Conservation (phyloP, 2,113 vertebrate species). For the Cheilinus undulatus region DNA sequence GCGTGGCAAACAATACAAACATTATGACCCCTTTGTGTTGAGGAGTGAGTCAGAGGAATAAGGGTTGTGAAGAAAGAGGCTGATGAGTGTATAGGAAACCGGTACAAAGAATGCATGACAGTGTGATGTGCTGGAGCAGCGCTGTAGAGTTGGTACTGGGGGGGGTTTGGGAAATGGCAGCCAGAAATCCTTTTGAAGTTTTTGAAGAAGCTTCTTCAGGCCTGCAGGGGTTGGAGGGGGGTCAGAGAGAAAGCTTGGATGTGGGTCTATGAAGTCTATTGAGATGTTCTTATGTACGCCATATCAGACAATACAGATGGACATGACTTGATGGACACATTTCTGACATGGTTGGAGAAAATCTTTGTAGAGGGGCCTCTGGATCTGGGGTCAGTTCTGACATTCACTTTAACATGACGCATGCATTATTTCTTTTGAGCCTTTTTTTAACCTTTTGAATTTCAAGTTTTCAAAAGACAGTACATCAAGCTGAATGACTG, state of each 20-base stretch:
- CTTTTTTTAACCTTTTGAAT: neutral
- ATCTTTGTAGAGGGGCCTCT: neutral
- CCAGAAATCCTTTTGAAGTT: slow-evolving; percentile 14
- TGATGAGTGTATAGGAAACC: neutral
- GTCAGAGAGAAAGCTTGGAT: neutral
- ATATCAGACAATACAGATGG: neutral
- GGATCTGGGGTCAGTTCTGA: neutral
- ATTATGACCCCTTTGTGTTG: neutral
- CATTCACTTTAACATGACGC: neutral
- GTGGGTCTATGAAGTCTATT: neutral
- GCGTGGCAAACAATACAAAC: too few species aligned
- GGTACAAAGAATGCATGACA: neutral
- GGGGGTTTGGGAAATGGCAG: slow-evolving; percentile 8
- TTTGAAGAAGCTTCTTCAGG: neutral
- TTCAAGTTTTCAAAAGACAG: neutral
- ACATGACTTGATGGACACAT: neutral
- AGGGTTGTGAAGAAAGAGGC: neutral
- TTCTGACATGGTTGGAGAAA: neutral
- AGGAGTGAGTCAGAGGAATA: neutral
- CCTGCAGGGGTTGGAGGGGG: slow-evolving; percentile 7
- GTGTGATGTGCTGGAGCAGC: neutral
- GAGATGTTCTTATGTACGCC: neutral
- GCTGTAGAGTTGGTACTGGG: neutral
- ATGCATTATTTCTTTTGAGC: too few species aligned
- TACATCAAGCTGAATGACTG: neutral